phyloP scores from a whole-genome alignment of 2,888 invertebrate species.

The Pheosia tremula region DNA sequence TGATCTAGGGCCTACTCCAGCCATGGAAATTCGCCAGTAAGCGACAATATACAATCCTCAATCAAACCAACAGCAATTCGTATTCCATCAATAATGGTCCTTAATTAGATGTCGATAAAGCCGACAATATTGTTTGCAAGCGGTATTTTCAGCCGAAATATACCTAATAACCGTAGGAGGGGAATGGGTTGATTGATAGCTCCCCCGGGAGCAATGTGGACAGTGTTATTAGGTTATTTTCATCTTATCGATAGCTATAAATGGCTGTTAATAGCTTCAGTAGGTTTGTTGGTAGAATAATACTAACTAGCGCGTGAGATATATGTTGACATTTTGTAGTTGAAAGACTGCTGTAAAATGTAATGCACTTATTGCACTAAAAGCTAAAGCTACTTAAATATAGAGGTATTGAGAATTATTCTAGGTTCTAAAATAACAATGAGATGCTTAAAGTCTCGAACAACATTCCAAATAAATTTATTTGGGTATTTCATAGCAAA shows the following conservation, averaged over 20 bases:
- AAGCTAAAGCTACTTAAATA: too few relatives aligned
- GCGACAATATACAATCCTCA: constrained; percentile 3
- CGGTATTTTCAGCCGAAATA: constrained; percentile 57
- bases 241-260: constrained; percentile 35
- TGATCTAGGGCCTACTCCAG: too few relatives aligned
- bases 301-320: not conserved
- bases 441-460: too few relatives aligned
- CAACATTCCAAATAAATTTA: not conserved
- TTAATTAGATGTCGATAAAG: constrained; percentile 62
- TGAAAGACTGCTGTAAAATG: not conserved
- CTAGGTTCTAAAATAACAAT: too few relatives aligned
- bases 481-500: not conserved
- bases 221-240: constrained; percentile 43
- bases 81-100: constrained; percentile 47
- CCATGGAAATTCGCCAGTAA: not conserved
- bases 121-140: constrained; percentile 42
- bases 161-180: constrained; percentile 38
- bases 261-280: constrained; percentile 30
- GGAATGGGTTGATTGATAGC: constrained; percentile 54
- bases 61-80: constrained; percentile 7
- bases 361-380: too few relatives aligned
- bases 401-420: too few relatives aligned
- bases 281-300: constrained; percentile 17
- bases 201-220: constrained; percentile 42
- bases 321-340: not conserved